A percentile compares a stretch with the other conserved stretches of the same genome.
Evolutionary conservation across 2,113 vertebrate species (phyloP).

Genomic region (Gnathonemus echidnorhynchus): DNA sequence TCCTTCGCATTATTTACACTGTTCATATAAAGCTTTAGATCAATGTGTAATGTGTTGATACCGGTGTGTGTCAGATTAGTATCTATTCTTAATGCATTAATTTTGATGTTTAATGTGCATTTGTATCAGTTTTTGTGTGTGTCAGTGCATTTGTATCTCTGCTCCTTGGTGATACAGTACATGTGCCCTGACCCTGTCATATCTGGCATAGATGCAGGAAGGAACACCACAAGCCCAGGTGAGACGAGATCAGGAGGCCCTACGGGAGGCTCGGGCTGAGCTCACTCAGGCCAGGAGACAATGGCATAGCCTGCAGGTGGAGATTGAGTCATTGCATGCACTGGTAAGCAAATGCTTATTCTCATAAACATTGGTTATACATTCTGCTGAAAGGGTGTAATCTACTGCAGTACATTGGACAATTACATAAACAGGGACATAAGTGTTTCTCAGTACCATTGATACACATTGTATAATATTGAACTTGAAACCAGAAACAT

Average conservation of each 20-base stretch:
- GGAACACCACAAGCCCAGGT: conserved; percentile 70
- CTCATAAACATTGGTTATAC: neutral
- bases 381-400: neutral
- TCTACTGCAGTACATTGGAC: neutral
- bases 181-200: neutral
- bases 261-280: conserved; percentile 79
- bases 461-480: neutral
- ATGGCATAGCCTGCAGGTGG: conserved; percentile 85
- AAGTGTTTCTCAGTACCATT: neutral
- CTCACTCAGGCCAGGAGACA: conserved; percentile 78
- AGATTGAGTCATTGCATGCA: conserved; percentile 86
- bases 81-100: neutral
- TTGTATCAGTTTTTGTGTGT: neutral
- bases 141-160: neutral
- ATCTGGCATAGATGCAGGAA: conserved; percentile 54
- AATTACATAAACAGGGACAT: neutral
- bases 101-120: neutral
- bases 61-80: neutral
- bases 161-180: neutral
- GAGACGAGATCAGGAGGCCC: conserved; percentile 68
- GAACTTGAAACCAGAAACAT: neutral
- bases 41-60: neutral
- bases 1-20: neutral
- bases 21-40: neutral
- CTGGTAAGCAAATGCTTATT: conserved; percentile 65